phyloP scores from a whole-genome alignment of 2,888 invertebrate species.

The Galerucella pusilla region DNA sequence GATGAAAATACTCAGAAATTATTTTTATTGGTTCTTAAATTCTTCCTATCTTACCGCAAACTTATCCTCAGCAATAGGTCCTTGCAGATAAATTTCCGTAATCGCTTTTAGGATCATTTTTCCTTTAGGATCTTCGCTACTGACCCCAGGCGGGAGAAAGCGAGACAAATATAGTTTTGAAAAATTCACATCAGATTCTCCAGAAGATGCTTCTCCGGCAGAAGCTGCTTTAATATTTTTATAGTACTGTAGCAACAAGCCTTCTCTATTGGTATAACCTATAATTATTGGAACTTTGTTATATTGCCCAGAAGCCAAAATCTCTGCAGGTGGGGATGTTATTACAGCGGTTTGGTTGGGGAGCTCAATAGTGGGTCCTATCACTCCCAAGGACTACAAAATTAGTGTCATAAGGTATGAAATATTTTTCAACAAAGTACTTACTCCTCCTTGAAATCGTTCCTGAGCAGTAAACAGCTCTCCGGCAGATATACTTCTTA shows the following conservation, averaged over 20 bases:
- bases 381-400: not conserved
- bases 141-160: slow-evolving; percentile 11
- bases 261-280: slow-evolving; percentile 59
- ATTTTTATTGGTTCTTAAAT: not conserved
- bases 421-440: no score
- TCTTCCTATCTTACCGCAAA: slow-evolving; percentile 21
- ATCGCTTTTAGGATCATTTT: not conserved
- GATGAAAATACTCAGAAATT: not conserved
- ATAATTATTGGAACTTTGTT: slow-evolving; percentile 60
- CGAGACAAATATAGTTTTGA: not conserved
- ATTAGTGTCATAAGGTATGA: not conserved
- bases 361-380: slow-evolving; percentile 25
- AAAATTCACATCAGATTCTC: not conserved
- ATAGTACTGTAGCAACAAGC: slow-evolving; percentile 43
- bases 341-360: slow-evolving; percentile 31
- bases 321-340: slow-evolving; percentile 7
- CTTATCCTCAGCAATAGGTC: slow-evolving; percentile 21
- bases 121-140: slow-evolving; percentile 6
- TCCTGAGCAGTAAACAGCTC: slow-evolving; percentile 46
- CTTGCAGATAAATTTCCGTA: slow-evolving; percentile 20
- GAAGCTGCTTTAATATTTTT: not conserved
- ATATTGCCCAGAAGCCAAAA: slow-evolving; percentile 44
- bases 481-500: slow-evolving; percentile 40
- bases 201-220: not conserved
- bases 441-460: slow-evolving; percentile 45